Percentiles rank a stretch among this genome's conserved stretches.
Evolutionary conservation across 2,113 vertebrate genomes (phyloP).

Genomic region (Clarias magur): DNA sequence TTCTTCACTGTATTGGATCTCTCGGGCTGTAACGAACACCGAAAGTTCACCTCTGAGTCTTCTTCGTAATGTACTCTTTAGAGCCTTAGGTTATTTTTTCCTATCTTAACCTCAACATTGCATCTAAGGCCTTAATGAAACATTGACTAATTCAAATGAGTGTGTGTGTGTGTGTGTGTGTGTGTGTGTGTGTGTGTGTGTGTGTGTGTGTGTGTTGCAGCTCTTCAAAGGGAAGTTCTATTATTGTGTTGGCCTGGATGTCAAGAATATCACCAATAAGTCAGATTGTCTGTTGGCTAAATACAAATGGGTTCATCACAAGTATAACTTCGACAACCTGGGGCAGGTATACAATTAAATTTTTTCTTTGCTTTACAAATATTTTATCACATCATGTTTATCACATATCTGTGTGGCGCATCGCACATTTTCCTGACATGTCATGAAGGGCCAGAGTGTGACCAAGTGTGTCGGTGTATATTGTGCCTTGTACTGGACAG

Average conservation of each 20-base stretch:
- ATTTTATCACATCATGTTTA: not conserved
- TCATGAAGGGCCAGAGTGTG: no score
- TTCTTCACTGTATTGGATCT: not conserved
- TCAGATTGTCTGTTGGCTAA: constrained; percentile 88
- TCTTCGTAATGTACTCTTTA: constrained; percentile 26
- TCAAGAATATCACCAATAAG: constrained; percentile 94
- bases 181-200: constrained; percentile 35
- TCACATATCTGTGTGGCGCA: not conserved
- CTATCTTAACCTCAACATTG: constrained; percentile 29
- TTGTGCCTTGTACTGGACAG: not conserved
- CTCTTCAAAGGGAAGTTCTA: constrained; percentile 99
- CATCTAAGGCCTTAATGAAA: constrained; percentile 9
- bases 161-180: not conserved
- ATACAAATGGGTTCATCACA: constrained; percentile 96
- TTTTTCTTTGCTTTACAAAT: not conserved
- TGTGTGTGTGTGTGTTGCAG: constrained; percentile 63
- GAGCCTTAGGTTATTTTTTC: constrained; percentile 9
- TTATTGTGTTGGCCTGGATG: constrained; percentile 89
- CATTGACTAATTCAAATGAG: constrained; percentile 21
- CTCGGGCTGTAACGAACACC: constrained; percentile 11
- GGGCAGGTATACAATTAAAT: constrained; percentile 80
- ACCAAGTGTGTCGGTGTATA: not conserved
- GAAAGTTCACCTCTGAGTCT: constrained; percentile 18
- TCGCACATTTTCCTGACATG: not conserved
- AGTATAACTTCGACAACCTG: constrained; percentile 97